Conservation (phyloP, 2,797 vertebrate species). For the Labeo calbasu region DNA sequence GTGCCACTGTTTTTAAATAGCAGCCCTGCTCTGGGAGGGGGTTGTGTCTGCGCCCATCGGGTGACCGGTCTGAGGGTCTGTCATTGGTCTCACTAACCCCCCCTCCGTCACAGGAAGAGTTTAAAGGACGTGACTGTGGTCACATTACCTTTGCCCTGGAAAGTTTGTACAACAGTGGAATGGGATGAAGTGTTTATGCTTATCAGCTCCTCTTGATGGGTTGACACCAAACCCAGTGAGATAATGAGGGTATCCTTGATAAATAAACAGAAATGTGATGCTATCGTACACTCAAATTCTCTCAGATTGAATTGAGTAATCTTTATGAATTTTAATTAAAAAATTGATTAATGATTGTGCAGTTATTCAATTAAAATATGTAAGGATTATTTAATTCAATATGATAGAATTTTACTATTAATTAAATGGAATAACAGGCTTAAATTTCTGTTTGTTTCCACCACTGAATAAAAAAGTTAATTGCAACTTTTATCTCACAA, state of each 20-base stretch:
- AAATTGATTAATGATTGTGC: too few relatives aligned
- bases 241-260: not conserved
- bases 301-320: too few relatives aligned
- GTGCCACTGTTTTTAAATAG: constrained; percentile 59
- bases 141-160: constrained; percentile 59
- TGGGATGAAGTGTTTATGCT: constrained; percentile 37
- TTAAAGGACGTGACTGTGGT: constrained; percentile 45
- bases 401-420: too few relatives aligned
- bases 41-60: constrained; percentile 34
- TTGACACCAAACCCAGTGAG: constrained; percentile 19
- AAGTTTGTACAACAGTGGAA: constrained; percentile 13
- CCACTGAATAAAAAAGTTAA: too few relatives aligned
- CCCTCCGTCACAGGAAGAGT: constrained; percentile 23
- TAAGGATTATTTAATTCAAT: too few relatives aligned
- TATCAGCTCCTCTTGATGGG: constrained; percentile 7
- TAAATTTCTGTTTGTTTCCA: too few relatives aligned
- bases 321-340: too few relatives aligned
- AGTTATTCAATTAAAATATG: too few relatives aligned
- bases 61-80: constrained; percentile 43
- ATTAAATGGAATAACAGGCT: too few relatives aligned
- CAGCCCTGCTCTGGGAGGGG: constrained; percentile 6
- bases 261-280: not conserved
- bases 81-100: constrained; percentile 45
- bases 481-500: too few relatives aligned
- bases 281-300: not conserved